phyloP scores from a whole-genome alignment of 1,140 invertebrate species.

The Sinonovacula constricta region DNA sequence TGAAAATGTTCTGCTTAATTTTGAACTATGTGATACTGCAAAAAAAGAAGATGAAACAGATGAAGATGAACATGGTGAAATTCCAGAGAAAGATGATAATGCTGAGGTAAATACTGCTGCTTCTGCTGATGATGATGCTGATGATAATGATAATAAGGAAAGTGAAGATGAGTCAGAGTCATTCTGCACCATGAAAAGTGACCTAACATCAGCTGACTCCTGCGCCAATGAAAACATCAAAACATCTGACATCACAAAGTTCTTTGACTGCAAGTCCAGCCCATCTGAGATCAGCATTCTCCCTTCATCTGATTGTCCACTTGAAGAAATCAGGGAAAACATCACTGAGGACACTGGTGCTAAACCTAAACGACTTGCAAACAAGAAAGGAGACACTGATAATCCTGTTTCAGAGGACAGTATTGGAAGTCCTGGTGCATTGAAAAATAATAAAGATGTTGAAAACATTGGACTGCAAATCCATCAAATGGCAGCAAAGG shows the following conservation, averaged over 20 bases:
- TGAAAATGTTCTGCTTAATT: neutral
- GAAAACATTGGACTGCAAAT: conserved; percentile 6
- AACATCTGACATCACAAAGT: no score
- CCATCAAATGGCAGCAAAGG: neutral
- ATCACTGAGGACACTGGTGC: conserved; percentile 10
- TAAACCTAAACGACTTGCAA: conserved; percentile 12
- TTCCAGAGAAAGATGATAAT: neutral
- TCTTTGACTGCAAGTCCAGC: neutral
- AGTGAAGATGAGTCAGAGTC: neutral
- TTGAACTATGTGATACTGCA: neutral
- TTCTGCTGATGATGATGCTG: neutral
- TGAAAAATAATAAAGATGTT: neutral
- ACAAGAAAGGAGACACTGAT: conserved; percentile 5
- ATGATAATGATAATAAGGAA: neutral
- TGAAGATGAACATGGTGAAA: neutral
- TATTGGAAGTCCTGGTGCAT: neutral
- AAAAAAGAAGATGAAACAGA: neutral
- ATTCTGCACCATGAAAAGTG: no score
- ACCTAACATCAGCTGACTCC: no score
- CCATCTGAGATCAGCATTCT: no score
- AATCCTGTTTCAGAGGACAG: conserved; percentile 16
- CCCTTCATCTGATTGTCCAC: neutral
- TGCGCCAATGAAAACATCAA: no score
- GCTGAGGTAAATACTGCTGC: neutral
- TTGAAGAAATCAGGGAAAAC: neutral